phyloP scores from a whole-genome alignment of 2,797 vertebrate species.

The Schizopygopsis pylzovi region DNA sequence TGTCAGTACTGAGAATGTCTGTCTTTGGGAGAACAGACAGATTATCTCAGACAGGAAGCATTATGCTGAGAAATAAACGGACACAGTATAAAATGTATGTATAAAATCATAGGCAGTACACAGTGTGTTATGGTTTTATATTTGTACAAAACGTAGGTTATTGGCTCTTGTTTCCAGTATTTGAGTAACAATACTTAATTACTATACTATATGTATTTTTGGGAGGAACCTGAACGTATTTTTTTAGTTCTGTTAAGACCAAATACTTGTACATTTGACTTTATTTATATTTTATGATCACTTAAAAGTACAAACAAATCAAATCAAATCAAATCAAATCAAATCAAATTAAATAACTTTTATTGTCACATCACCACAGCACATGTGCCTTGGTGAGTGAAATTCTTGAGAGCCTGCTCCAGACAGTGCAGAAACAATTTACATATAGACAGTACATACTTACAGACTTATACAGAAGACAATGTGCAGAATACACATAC shows the following conservation, averaged over 20 bases:
- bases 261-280: too few species aligned
- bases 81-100: neutral
- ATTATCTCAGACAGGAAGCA: slow-evolving; percentile 25
- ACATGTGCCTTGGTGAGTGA: too few species aligned
- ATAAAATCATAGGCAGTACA: neutral
- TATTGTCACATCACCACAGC: too few species aligned
- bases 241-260: neutral
- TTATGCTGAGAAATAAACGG: neutral
- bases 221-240: neutral
- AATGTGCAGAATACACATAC: too few species aligned
- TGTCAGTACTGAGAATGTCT: slow-evolving; percentile 34
- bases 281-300: neutral
- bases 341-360: too few species aligned
- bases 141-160: neutral
- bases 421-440: too few species aligned
- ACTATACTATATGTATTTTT: neutral
- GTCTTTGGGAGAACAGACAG: slow-evolving; percentile 34
- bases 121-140: neutral
- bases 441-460: too few species aligned
- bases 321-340: too few species aligned
- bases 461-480: too few species aligned
- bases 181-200: neutral
- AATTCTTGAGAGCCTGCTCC: too few species aligned
- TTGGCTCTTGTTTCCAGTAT: neutral
- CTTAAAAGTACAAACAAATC: neutral